Evolutionary conservation across 2,888 invertebrate genomes (phyloP), one percentile per base, ranked within the genome.

Genomic region (Lissocephala sabroskyi): DNA sequence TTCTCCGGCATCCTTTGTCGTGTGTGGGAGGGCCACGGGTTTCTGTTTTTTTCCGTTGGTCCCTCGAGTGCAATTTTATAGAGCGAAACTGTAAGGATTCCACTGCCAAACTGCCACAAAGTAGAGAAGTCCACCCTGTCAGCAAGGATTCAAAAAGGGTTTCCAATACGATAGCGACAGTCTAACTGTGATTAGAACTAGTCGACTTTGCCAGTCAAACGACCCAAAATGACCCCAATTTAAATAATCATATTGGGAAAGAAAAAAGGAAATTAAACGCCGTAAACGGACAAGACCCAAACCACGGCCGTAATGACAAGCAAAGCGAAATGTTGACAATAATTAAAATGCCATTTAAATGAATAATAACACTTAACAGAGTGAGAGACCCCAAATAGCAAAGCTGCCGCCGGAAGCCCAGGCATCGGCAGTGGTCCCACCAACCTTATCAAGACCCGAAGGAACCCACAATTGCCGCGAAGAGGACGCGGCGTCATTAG

Each of bases 341-440:
- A 74, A 74, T 74, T 74, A 74, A 73, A 73, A 73, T 73, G 71
- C 68, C 74, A 74, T 73, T 73, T 64, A 62, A 73, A 68, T 71
- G 70, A 71, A 73, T 68, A 62, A 73, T 55, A 73, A 71, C 64
- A 68, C 49, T 35, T 16, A 11, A 30, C 3, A 30, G 4, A 10
- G 3, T 30, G n/a, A 30, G 30, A 30, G 7, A 30, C 11, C 3
- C 17, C 10, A 37, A 37, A 37, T 9, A 40, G 52, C 40, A 36
- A 16, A 35, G 35, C 11, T n/a, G 11, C n/a, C n/a, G 10, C 30
- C 18, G 32, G 32, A 43, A 43, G n/a, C 18, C 29, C 29, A 16
- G 43, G 13, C 11, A 43, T 2, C 9, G 33, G 32, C 10, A 43
- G 35, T 11, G 19, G 18, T 10, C 11, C 3, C 18, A 19, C 37